phyloP scores from a whole-genome alignment of 2,797 vertebrate genomes.

The Enteromius mattozi region DNA sequence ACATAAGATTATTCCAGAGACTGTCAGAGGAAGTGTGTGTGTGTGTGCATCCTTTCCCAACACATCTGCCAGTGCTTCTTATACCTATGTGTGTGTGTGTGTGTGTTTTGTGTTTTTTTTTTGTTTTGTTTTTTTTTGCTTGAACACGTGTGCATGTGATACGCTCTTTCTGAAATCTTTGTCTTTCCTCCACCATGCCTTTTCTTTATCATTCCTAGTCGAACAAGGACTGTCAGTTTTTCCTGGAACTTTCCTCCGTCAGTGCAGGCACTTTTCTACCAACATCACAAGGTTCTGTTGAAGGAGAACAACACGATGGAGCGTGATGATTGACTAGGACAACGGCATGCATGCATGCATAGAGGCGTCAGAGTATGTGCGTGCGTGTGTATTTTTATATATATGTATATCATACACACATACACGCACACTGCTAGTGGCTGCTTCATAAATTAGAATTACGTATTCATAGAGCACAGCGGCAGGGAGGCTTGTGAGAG shows the following conservation, averaged over 20 bases:
- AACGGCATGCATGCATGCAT: conserved; percentile 23
- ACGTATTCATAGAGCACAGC: conserved; percentile 46
- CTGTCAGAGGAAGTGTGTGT: conserved; percentile 68
- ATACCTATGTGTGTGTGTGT: background rate
- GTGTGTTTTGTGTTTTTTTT: background rate
- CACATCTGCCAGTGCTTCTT: conserved; percentile 33
- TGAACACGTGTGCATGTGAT: conserved; percentile 6
- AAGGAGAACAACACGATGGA: conserved; percentile 44
- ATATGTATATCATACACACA: background rate
- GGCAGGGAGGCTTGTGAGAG: conserved; percentile 47
- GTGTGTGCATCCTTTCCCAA: conserved; percentile 29
- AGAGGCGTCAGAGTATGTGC: conserved; percentile 23
- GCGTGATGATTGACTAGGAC: conserved; percentile 46
- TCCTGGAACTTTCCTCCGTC: conserved; percentile 37
- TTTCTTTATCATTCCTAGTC: conserved; percentile 12
- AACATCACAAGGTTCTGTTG: conserved; percentile 41
- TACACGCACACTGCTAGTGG: conserved; percentile 16
- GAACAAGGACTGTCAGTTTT: conserved; percentile 46
- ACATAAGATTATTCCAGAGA: conserved; percentile 81
- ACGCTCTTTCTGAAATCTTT: conserved; percentile 5
- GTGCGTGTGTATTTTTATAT: conserved; percentile 36
- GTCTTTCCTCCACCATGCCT: conserved; percentile 26
- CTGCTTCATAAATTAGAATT: conserved; percentile 64
- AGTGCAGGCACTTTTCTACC: conserved; percentile 19
- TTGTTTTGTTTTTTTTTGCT: conserved; percentile 1